Conservation (phyloP, 1,140 invertebrate genomes). For the Hyposmocoma kahamanoa region DNA sequence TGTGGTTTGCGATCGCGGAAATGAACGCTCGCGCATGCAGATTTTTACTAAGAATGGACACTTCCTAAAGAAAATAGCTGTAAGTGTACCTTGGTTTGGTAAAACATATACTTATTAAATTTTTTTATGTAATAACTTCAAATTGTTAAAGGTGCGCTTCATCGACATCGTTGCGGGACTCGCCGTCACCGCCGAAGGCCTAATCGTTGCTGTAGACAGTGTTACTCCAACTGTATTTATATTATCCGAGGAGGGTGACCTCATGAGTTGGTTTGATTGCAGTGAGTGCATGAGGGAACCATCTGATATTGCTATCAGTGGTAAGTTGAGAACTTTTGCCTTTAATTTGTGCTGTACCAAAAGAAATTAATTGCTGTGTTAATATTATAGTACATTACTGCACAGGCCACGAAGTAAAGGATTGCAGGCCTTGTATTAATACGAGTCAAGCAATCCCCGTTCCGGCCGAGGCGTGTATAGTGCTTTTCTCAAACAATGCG, state of each 20-base stretch:
- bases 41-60: slow-evolving; percentile 93
- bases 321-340: slow-evolving; percentile 73
- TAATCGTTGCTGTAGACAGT: slow-evolving; percentile 97
- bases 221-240: slow-evolving; percentile 97
- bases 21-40: slow-evolving; percentile 96
- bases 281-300: slow-evolving; percentile 97
- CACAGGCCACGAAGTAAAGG: too few relatives aligned
- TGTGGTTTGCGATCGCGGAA: slow-evolving; percentile 97
- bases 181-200: slow-evolving; percentile 90
- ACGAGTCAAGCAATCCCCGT: too few relatives aligned
- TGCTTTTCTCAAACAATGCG: too few relatives aligned
- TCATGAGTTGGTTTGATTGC: slow-evolving; percentile 96
- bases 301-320: slow-evolving; percentile 95
- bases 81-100: slow-evolving; percentile 38
- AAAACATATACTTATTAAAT: too few relatives aligned
- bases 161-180: slow-evolving; percentile 98
- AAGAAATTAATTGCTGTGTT: too few relatives aligned
- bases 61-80: slow-evolving; percentile 93
- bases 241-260: slow-evolving; percentile 91
- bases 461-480: too few relatives aligned
- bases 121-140: slow-evolving; percentile 1
- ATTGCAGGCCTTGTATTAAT: too few relatives aligned
- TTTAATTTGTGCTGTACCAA: too few relatives aligned
- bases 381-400: too few relatives aligned
- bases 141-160: slow-evolving; percentile 76